phyloP scores from a whole-genome alignment of 2,797 vertebrate species.

The Cyclura pinguis region DNA sequence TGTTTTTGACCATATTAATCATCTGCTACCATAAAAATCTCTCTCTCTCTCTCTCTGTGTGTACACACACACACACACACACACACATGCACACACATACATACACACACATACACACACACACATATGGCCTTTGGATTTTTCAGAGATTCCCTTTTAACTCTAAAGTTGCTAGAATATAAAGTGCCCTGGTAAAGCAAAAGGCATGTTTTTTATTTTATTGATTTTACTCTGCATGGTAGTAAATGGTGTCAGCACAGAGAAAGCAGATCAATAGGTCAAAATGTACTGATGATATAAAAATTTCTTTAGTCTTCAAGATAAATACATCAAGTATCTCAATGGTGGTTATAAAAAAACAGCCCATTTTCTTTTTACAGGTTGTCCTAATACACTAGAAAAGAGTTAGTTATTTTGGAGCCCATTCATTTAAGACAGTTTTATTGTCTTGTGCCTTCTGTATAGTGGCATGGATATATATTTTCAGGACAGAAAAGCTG shows the following conservation, averaged over 20 bases:
- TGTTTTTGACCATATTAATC: not conserved
- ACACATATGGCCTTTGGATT: slow-evolving; percentile 18
- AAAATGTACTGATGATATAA: slow-evolving; percentile 63
- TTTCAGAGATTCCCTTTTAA: slow-evolving; percentile 50
- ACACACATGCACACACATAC: too few relatives aligned
- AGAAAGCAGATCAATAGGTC: slow-evolving; percentile 68
- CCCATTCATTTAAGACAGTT: slow-evolving; percentile 61
- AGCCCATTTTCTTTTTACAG: slow-evolving; percentile 60
- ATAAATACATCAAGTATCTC: slow-evolving; percentile 68
- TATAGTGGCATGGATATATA: slow-evolving; percentile 56
- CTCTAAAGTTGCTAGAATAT: slow-evolving; percentile 54
- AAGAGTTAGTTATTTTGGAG: slow-evolving; percentile 65
- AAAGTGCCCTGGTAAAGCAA: slow-evolving; percentile 49
- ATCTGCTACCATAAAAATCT: not conserved
- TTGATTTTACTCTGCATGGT: slow-evolving; percentile 61
- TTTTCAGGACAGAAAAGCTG: slow-evolving; percentile 58
- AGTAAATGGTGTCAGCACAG: slow-evolving; percentile 63
- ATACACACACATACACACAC: too few relatives aligned
- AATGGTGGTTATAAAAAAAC: slow-evolving; percentile 56
- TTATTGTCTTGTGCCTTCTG: slow-evolving; percentile 63
- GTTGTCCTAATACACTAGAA: slow-evolving; percentile 61
- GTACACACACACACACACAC: too few relatives aligned
- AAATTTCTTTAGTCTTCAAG: slow-evolving; percentile 63
- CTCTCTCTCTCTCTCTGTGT: too few relatives aligned
- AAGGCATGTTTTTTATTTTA: slow-evolving; percentile 57